Percentiles rank a stretch among this genome's conserved stretches.
These are phyloP conservation scores for Erpornis zantholeuca DNA, from an alignment of 2,113 vertebrate genomes.

Conservation along the genomic window DNA sequence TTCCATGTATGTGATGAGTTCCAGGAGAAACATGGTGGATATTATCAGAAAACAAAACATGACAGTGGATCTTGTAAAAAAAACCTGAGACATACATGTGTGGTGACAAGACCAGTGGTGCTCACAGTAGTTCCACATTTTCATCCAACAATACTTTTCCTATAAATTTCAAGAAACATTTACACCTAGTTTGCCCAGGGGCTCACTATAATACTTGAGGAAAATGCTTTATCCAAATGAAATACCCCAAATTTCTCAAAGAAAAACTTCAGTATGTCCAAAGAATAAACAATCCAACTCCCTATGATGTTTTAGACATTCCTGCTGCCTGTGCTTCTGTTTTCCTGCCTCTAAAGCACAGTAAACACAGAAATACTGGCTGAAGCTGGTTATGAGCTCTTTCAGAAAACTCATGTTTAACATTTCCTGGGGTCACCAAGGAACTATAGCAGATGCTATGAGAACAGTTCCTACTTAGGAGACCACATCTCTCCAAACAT, in stretches of 20 bases:
- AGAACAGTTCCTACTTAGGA: background rate
- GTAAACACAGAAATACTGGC: background rate
- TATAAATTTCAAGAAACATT: background rate
- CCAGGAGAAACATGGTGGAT: background rate
- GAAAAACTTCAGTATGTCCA: background rate
- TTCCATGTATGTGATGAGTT: background rate
- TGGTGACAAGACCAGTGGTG: background rate
- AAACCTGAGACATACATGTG: rapidly evolving
- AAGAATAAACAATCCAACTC: background rate
- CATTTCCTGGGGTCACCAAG: rapidly evolving
- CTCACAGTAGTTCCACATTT: background rate
- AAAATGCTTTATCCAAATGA: background rate
- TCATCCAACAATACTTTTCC: background rate
- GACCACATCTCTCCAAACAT: background rate
- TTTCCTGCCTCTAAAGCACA: background rate
- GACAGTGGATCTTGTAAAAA: background rate
- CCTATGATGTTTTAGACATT: background rate
- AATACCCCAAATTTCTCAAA: background rate
- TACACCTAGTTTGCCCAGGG: background rate
- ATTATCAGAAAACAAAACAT: background rate
- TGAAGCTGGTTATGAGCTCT: background rate
- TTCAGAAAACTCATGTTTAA: background rate
- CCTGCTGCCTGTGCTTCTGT: background rate
- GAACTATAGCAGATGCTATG: background rate
- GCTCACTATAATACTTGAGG: background rate